Percentiles rank a stretch among this genome's conserved stretches.
Conservation (phyloP, 2,888 invertebrate species). For the Gryllus longicercus region DNA sequence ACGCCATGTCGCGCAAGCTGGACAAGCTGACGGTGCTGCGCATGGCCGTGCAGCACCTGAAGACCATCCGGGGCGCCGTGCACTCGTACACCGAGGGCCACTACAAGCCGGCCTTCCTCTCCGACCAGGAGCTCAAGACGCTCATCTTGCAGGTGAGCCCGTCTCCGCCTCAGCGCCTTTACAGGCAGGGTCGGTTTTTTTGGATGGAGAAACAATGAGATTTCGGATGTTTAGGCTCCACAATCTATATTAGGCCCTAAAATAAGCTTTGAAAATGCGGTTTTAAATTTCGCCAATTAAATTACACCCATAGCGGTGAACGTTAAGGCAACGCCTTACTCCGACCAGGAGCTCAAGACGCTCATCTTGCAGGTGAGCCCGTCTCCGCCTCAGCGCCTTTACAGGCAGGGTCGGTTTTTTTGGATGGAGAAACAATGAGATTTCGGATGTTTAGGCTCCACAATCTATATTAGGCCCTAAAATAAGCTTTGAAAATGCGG, state of each 20-base stretch:
- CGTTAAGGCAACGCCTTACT: constrained; percentile 40
- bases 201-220: not conserved
- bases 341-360: constrained; percentile 82
- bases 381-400: constrained; percentile 23
- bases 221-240: too few relatives aligned
- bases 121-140: constrained; percentile 82
- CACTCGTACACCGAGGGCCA: constrained; percentile 71
- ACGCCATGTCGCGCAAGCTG: constrained; percentile 86
- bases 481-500: too few relatives aligned
- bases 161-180: constrained; percentile 23
- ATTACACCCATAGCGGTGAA: too few relatives aligned
- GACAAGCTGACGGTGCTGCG: constrained; percentile 87
- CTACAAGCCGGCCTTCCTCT: constrained; percentile 75
- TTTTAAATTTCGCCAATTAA: too few relatives aligned
- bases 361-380: constrained; percentile 67
- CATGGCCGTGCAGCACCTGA: constrained; percentile 91
- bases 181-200: not conserved
- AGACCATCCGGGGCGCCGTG: constrained; percentile 63
- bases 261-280: too few relatives aligned
- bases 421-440: not conserved
- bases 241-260: too few relatives aligned
- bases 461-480: too few relatives aligned
- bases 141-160: constrained; percentile 67
- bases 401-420: not conserved
- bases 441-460: too few relatives aligned